Conservation (phyloP, 2,888 invertebrate genomes). For the Prosapia bicincta region DNA sequence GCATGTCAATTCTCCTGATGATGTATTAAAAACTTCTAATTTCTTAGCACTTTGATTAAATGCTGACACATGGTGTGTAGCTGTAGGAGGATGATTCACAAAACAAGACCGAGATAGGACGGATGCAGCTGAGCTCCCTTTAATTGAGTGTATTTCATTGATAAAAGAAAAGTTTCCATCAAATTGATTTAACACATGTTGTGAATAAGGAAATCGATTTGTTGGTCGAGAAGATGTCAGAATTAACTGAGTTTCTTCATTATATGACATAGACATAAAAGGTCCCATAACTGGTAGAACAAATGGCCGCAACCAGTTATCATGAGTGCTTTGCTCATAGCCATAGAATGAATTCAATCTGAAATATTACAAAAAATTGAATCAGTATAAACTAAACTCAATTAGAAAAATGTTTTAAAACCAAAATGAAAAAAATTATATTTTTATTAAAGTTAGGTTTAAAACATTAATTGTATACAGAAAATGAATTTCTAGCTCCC, state of each 20-base stretch:
- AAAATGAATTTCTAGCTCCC: too few species aligned
- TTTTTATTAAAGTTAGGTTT: too few species aligned
- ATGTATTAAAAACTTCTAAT: neutral
- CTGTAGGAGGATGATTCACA: neutral
- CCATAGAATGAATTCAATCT: slow-evolving; percentile 17
- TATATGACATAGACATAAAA: slow-evolving; percentile 70
- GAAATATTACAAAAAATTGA: neutral
- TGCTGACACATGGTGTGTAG: neutral
- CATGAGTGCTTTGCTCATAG: neutral
- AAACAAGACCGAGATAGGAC: neutral
- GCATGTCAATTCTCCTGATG: neutral
- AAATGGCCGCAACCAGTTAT: neutral
- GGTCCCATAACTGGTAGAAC: slow-evolving; percentile 66
- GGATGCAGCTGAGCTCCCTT: neutral
- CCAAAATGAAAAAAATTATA: too few species aligned
- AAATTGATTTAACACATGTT: neutral
- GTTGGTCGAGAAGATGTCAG: slow-evolving; percentile 68
- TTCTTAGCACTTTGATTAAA: neutral
- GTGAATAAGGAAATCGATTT: slow-evolving; percentile 4
- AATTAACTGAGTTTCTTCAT: slow-evolving; percentile 59
- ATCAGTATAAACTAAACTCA: too few species aligned
- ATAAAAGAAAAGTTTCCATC: neutral
- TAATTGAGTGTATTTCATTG: neutral
- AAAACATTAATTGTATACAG: too few species aligned
- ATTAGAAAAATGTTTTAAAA: too few species aligned